A percentile compares a stretch with the other conserved stretches of the same genome.
These are phyloP conservation scores for Ambastaia sidthimunki DNA, from an alignment of 2,797 vertebrate species.

Conservation along the genomic window DNA sequence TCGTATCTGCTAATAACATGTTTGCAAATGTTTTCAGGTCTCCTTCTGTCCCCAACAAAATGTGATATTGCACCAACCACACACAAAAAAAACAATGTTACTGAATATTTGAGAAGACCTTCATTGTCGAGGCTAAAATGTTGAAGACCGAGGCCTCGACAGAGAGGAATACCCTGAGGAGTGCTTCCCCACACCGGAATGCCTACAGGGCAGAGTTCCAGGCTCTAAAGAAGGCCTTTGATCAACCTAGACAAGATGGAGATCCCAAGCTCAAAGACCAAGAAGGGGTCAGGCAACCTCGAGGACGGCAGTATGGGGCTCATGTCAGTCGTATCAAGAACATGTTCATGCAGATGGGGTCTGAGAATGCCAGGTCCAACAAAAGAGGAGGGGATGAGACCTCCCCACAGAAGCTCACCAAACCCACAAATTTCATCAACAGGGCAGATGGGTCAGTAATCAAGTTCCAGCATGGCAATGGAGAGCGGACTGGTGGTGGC, in stretches of 20 bases:
- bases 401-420: conserved; percentile 86
- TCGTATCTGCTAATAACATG: conserved; percentile 8
- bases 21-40: conserved; percentile 44
- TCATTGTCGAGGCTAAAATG: conserved; percentile 87
- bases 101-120: conserved; percentile 70
- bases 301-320: conserved; percentile 93
- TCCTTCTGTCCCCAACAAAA: conserved; percentile 34
- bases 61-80: conserved; percentile 51
- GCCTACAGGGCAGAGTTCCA: conserved; percentile 98
- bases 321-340: conserved; percentile 99
- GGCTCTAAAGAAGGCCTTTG: conserved; percentile 95
- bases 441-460: conserved; percentile 87
- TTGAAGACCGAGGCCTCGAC: conserved; percentile 96
- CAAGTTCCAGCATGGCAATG: conserved; percentile 84
- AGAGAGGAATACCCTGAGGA: conserved; percentile 94
- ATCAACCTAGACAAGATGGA: conserved; percentile 90
- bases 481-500: conserved; percentile 79
- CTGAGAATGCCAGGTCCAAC: conserved; percentile 76
- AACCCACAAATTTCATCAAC: conserved; percentile 91
- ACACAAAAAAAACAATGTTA: conserved; percentile 40
- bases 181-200: conserved; percentile 97
- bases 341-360: conserved; percentile 98
- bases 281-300: conserved; percentile 84
- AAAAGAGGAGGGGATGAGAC: conserved; percentile 76
- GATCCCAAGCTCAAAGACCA: conserved; percentile 83